Base-by-base conservation (phyloP, 2,888 invertebrate species). In the Ectemnius continuus region DNA sequence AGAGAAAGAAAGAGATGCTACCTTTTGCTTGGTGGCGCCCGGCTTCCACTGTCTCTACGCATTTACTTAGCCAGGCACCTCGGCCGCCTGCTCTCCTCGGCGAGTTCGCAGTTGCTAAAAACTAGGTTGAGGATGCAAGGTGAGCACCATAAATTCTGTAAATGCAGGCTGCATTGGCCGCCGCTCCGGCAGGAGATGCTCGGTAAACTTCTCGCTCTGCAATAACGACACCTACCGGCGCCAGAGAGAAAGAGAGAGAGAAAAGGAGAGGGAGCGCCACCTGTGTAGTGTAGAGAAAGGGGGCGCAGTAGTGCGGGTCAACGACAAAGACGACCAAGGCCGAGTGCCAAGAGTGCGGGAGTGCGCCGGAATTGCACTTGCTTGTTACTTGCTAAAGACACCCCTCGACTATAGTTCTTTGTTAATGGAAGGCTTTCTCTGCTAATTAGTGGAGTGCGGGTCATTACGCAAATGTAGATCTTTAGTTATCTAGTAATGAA, bases 81-180 rank as follows among this genome's bases (percentile, higher is more conserved):
- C n/a, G 26, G 14, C 56, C 18, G 28, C 13, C n/a, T 16, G 5
- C 36, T 11, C 14, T 18, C 18, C 45, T 16, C 36, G 13, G 6
- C 4, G 45, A 56, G 5, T 26, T 62, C n/a, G 28, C 56, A 47
- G 61, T 26, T 36, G 60, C 13, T 6, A 28, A 71, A 75, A 85
- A 84, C 75, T 84, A 74, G 85, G 83, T 86, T 84, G 83, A 86
- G 84, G 77, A 62, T 61, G 67, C 74, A 61, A 68, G 69, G 73
- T 66, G 61, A 78, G 77, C 73, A 71, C 82, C 76, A 80, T 76
- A 83, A 82, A 82, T 83, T 82, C 80, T 82, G 78, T 78, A 76
- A 73, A 82, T 78, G 78, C 73, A 70, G 67, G 61, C 69, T 66
- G 77, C 70, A 73, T 76, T 71, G 80, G 69, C 52, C 70, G 75